phyloP scores from a whole-genome alignment of 2,797 vertebrate genomes.

The Buphagus erythrorhynchus region DNA sequence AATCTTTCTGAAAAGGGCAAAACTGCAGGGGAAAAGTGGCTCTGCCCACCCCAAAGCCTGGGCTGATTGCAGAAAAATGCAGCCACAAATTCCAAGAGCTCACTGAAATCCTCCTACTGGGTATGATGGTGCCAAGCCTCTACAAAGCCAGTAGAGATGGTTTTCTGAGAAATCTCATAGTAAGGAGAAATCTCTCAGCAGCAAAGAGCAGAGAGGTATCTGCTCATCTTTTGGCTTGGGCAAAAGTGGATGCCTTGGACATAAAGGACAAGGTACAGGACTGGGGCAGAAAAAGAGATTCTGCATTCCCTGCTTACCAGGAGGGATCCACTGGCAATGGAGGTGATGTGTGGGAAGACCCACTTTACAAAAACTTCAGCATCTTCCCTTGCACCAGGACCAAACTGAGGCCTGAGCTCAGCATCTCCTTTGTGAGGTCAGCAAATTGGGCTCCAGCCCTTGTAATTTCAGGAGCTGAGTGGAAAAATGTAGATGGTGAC shows the following conservation, averaged over 20 bases:
- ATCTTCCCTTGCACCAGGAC: background rate
- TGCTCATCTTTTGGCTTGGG: background rate
- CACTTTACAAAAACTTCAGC: rapidly evolving
- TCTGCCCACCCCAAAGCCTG: background rate
- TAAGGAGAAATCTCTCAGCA: background rate
- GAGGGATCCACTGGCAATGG: background rate
- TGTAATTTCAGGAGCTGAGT: background rate
- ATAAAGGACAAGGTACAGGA: background rate
- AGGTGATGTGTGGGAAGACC: rapidly evolving
- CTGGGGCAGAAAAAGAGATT: background rate
- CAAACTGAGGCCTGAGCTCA: background rate
- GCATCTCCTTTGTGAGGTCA: background rate
- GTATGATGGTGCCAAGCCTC: background rate
- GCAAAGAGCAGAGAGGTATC: background rate
- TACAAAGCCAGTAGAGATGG: background rate
- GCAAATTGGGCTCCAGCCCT: background rate
- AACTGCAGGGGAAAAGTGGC: background rate
- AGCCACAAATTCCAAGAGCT: background rate
- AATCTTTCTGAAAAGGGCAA: background rate
- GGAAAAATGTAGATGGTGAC: background rate
- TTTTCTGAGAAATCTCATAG: background rate
- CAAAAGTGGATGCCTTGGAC: background rate
- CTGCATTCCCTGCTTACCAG: background rate
- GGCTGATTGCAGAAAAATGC: background rate
- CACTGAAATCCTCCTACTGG: rapidly evolving